Conservation (phyloP, 1,140 invertebrate genomes). For the Trissolcus basalis region DNA sequence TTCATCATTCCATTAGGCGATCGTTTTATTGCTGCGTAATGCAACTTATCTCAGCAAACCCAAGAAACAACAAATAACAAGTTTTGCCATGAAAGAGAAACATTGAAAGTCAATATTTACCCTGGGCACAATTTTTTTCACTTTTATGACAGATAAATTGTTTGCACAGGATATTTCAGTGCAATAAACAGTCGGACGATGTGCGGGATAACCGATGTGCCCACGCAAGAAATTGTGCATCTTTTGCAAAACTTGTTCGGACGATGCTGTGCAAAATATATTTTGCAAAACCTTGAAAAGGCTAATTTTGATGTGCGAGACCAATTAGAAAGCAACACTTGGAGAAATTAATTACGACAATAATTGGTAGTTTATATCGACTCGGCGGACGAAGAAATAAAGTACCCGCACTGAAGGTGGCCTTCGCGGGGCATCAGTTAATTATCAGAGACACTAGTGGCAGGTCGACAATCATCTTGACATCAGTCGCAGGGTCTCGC, state of each 20-base stretch:
- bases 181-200: too few relatives aligned
- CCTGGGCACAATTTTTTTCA: too few relatives aligned
- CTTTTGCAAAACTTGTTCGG: too few relatives aligned
- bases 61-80: slow-evolving; percentile 23
- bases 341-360: slow-evolving; percentile 7
- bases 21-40: slow-evolving; percentile 18
- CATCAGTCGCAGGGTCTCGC: slow-evolving; percentile 11
- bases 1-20: slow-evolving; percentile 17
- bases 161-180: too few relatives aligned
- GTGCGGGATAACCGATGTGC: too few relatives aligned
- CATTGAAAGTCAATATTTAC: too few relatives aligned
- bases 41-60: slow-evolving; percentile 14
- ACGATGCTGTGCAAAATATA: too few relatives aligned
- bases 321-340: too few relatives aligned
- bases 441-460: slow-evolving; percentile 31
- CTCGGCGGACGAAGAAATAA: neutral
- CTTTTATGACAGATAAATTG: too few relatives aligned
- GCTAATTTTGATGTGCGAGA: too few relatives aligned
- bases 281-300: too few relatives aligned
- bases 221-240: too few relatives aligned
- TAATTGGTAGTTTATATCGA: neutral
- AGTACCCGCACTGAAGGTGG: neutral
- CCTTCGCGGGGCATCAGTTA: slow-evolving; percentile 29
- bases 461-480: slow-evolving; percentile 19
- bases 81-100: slow-evolving; percentile 17